phyloP scores from a whole-genome alignment of 2,113 vertebrate species.

The Pithys albifrons region DNA sequence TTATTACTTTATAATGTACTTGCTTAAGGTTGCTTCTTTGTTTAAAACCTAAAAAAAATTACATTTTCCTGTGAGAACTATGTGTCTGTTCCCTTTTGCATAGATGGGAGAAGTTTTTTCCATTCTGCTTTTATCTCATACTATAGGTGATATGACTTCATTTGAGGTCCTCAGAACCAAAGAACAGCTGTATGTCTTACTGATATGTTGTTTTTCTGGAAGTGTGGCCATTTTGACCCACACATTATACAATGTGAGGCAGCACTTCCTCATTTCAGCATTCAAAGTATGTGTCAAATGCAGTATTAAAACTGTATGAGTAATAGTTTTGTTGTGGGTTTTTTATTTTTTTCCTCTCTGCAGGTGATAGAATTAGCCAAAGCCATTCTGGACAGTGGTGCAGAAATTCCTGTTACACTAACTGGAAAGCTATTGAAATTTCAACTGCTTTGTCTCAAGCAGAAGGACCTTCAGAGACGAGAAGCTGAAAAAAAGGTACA shows the following conservation, averaged over 20 bases:
- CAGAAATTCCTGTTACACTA: constrained; percentile 81
- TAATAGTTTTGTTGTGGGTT: neutral
- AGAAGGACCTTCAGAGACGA: constrained; percentile 77
- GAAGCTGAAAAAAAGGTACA: constrained; percentile 77
- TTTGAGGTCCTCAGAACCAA: neutral
- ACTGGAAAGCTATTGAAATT: constrained; percentile 91
- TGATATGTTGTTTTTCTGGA: neutral
- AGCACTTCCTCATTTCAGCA: neutral
- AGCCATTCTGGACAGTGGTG: constrained; percentile 76
- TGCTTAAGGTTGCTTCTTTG: neutral
- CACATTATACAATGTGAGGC: neutral
- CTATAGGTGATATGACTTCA: neutral
- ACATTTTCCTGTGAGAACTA: neutral
- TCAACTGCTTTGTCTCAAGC: constrained; percentile 84
- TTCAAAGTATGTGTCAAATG: neutral
- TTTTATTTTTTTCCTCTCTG: neutral
- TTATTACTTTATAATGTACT: neutral
- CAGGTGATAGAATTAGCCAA: constrained; percentile 84
- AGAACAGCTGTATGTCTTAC: neutral
- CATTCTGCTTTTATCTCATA: neutral
- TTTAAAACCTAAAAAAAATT: constrained; percentile 8
- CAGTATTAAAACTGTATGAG: neutral
- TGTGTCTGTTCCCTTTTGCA: neutral
- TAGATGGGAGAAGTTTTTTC: neutral
- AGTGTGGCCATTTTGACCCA: neutral